These are phyloP conservation scores for Sebastes iracundus DNA, from an alignment of 2,797 vertebrate species.

Conservation along the genomic window DNA sequence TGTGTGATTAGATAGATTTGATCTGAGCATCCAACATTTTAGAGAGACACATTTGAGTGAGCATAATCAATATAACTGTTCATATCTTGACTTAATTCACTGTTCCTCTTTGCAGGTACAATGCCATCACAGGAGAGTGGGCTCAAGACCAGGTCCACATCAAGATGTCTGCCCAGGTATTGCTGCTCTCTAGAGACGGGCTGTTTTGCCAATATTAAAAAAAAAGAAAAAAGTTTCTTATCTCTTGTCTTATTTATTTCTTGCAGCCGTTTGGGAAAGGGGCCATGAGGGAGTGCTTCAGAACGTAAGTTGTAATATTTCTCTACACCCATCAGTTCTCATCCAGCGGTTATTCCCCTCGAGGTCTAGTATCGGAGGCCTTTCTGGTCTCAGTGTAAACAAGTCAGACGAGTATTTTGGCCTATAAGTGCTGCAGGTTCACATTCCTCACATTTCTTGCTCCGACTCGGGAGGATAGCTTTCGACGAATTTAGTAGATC, in stretches of 20 bases:
- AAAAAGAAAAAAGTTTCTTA: not conserved
- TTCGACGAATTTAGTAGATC: not conserved
- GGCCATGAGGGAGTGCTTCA: slow-evolving; percentile 97
- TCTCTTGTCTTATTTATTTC: not conserved
- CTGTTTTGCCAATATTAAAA: not conserved
- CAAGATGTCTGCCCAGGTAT: slow-evolving; percentile 95
- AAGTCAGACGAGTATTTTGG: not conserved
- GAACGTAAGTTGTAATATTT: slow-evolving; percentile 88
- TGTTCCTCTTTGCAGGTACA: slow-evolving; percentile 86
- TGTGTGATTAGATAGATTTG: not conserved
- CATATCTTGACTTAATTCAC: not conserved
- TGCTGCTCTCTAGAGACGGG: not conserved
- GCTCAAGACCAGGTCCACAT: slow-evolving; percentile 91
- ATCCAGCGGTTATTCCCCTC: slow-evolving; percentile 20
- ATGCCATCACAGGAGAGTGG: slow-evolving; percentile 92
- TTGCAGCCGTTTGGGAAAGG: slow-evolving; percentile 94
- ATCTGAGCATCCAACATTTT: not conserved
- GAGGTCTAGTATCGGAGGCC: not conserved
- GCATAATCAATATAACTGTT: not conserved
- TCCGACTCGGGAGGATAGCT: not conserved
- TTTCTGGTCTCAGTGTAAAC: slow-evolving; percentile 14
- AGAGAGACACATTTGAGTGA: not conserved
- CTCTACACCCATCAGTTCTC: slow-evolving; percentile 1
- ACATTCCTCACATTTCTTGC: slow-evolving; percentile 39
- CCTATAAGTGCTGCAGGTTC: not conserved